Conservation (phyloP, 2,888 invertebrate genomes). For the Erpobdella octoculata region DNA sequence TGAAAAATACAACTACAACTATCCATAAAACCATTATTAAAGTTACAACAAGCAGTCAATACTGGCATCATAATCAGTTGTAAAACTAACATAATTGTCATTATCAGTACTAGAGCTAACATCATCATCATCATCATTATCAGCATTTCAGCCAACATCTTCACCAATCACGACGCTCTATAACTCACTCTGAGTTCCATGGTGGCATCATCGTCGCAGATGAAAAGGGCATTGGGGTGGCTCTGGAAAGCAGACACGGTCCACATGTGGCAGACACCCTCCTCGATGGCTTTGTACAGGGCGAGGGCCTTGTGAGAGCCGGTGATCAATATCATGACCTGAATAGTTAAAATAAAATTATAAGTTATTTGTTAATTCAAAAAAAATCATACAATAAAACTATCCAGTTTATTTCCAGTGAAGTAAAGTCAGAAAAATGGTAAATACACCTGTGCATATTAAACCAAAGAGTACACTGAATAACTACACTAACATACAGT, state of each 20-base stretch:
- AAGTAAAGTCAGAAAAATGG: no score
- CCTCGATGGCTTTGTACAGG: slow-evolving; percentile 92
- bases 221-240: slow-evolving; percentile 81
- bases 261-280: slow-evolving; percentile 99
- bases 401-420: no score
- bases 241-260: slow-evolving; percentile 94
- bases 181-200: slow-evolving; percentile 67
- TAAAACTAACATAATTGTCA: not conserved
- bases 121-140: not conserved
- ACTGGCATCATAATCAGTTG: not conserved
- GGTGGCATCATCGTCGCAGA: slow-evolving; percentile 96
- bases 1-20: not conserved
- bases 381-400: no score
- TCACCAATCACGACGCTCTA: no score
- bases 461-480: no score
- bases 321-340: slow-evolving; percentile 93
- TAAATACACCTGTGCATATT: no score
- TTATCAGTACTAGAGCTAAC: not conserved
- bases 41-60: not conserved
- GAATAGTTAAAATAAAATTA: no score
- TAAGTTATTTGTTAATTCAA: no score
- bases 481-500: not conserved
- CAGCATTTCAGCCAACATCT: slow-evolving; percentile 3
- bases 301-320: slow-evolving; percentile 93
- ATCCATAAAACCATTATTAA: not conserved